Base-by-base conservation (phyloP, 2,113 vertebrate species). In the Eretmochelys imbricata region DNA sequence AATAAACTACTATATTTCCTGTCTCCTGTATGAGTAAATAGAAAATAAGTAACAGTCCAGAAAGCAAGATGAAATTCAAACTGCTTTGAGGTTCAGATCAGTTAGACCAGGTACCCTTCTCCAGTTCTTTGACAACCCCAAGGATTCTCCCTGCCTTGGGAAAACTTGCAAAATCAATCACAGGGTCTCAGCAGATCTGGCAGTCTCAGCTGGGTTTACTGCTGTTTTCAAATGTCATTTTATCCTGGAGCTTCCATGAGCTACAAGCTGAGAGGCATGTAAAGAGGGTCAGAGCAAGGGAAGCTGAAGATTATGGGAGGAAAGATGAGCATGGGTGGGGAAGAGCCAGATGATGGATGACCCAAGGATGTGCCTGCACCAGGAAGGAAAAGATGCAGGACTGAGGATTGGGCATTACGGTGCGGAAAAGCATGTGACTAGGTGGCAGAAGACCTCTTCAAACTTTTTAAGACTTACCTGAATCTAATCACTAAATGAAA, bases 401-500 rank as follows among this genome's bases (percentile, higher is more conserved):
- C 49, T 0, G 0, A 49, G 31, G 8, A 53, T 24, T 59, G 62
- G 1, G 75, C 92, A 93, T 96, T 93, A 89, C 93, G 89, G 95
- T 95, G 95, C 93, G 25, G 24, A 83, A 8, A 82, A 81, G 80
- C 80, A 55, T 25, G 80, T n/a, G 4, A 55, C 14, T 13, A 55
- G 80, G 11, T 13, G n/a, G 5, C 87, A 38, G 51, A 62, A 3
- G 38, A 65, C 62, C 5, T 72, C 65, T 38, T 7, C 49, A 84
- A 82, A 38, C 38, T 78, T n/a, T 0, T 50, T 25, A 0, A 0
- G 35, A 69, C 29, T 90, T n/a, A 65, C 19, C 78, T 83, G 85
- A 75, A 65, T 2, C 49, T 46, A 7, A 24, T 4, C 84, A 81
- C 22, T 3, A 89, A 53, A 85, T 82, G 35, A 80, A 55, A 89